Base-by-base conservation (phyloP, 2,113 vertebrate species). In the Trinectes maculatus region DNA sequence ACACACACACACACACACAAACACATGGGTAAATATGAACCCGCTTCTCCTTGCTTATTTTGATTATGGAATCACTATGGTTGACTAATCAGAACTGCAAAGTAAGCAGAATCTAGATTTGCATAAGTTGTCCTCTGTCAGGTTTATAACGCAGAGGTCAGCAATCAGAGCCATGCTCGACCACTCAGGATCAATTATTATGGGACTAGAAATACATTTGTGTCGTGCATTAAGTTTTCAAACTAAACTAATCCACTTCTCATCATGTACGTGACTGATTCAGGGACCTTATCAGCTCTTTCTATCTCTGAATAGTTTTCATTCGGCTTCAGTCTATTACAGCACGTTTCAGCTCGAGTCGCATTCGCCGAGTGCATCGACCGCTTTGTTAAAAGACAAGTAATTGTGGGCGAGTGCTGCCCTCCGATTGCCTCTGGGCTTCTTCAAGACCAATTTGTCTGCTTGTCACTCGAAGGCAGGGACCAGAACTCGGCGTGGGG, bases 361-460 rank as follows among this genome's bases (percentile, higher is more conserved):
- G 66, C 22, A 69, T 57, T 52, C 10, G 11, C 52, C 54, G 65
- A 59, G 70, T 26, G 26, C 65, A 88, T 55, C 77, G 82, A 90
- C 86, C 51, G 39, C 25, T 68, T 52, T 71, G 65, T 83, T 40
- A 83, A 79, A 68, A 73, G 75, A 83, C 80, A 16, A 62, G 64
- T 87, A 87, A 88, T 87, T 88, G 87, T 65, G 76, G 55, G 65
- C 37, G 71, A 84, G 69, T 65, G 13, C 31, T 61, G 47, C 37
- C 72, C 62, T 86, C 73, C 44, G 79, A 83, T 79, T 80, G 83
- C 84, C 71, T 80, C 72, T 19, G 70, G 78, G 70, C 79, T 79
- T 85, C 78, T 79, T 87, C 77, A 84, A 58, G 34, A 74, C 59
- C 77, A 81, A 84, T 88, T 72, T 87, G 83, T 86, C 77, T 64